These are phyloP conservation scores for Pristionchus japonicus DNA, from an alignment of 2,888 invertebrate genomes.

Conservation along the genomic window DNA sequence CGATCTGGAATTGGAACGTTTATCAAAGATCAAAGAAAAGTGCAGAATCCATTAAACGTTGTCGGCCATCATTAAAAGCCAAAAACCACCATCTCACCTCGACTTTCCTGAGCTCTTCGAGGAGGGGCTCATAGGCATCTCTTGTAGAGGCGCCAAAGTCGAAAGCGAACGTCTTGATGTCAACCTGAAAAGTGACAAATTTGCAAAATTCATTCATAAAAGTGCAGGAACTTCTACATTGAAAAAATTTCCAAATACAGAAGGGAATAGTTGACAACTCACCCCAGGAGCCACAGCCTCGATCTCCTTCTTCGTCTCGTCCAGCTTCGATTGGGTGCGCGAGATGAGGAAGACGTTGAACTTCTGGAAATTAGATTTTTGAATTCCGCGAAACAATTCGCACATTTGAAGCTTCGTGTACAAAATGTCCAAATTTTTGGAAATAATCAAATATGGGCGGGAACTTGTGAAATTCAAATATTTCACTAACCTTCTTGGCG, in stretches of 20 bases:
- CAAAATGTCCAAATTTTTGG: not conserved
- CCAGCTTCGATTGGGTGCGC: conserved; percentile 69
- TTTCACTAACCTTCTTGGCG: conserved; percentile 52
- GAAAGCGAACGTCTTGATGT: conserved; percentile 70
- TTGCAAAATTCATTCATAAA: too few species aligned
- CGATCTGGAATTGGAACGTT: conserved; percentile 22
- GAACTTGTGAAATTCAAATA: not conserved
- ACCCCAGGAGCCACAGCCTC: not conserved
- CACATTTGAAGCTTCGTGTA: not conserved
- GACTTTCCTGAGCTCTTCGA: conserved; percentile 61
- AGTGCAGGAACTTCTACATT: too few species aligned
- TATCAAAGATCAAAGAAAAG: conserved; percentile 9
- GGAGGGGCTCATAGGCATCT: conserved; percentile 65
- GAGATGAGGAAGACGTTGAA: conserved; percentile 73
- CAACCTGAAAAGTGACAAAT: conserved; percentile 49
- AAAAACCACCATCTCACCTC: conserved; percentile 56
- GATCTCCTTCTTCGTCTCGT: conserved; percentile 66
- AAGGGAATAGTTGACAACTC: too few species aligned
- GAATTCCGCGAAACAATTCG: not conserved
- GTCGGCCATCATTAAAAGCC: not conserved
- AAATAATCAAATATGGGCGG: not conserved
- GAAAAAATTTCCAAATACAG: too few species aligned
- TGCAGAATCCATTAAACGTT: too few species aligned
- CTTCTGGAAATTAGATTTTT: not conserved
- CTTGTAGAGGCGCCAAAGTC: conserved; percentile 56